Evolutionary conservation across 2,113 vertebrate species (phyloP), one percentile per base, ranked within the genome.

Genomic region (Corythornis vintsioides): DNA sequence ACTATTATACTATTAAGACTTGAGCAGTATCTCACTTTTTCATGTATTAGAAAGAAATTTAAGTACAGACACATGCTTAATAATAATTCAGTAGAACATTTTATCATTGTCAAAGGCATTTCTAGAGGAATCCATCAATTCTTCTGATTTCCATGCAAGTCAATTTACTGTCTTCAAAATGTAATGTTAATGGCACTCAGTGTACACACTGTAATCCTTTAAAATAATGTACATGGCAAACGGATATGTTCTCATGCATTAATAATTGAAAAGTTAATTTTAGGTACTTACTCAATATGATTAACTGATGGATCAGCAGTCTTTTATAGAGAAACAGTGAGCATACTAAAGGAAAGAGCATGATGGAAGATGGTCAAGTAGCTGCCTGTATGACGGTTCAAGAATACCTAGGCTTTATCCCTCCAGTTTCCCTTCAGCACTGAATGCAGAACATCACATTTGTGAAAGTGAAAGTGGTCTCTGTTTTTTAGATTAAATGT

Each of bases 201-300:
- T 77, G 85, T 90, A 88, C 79, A 91, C 78, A 93, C 80, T 61
- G 59, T 80, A 91, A 95, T 95, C 93, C 90, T 95, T 92, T 94
- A 92, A 93, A 95, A 92, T 95, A 92, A 95, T 72, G 91, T 75
- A 77, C 94, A 89, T 31, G 77, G 91, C 77, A 85, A 92, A 89
- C 26, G 84, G 94, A 95, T 94, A 94, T 94, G 90, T 89, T 83
- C 90, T 95, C 93, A 93, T 84, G 73, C 91, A 95, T 97, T 92
- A 95, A 97, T 96, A 94, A 95, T 96, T 94, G 93, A 95, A 86
- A 96, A 89, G 93, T 95, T 96, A 95, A 95, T 96, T 96, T 96
- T 96, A 96, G 89, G 48, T 88, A 80, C 91, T 92, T 92, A 89
- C 83, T 88, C 86, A 72, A 88, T 84, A 94, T 79, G 81, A 94